A percentile compares a stretch with the other conserved stretches of the same genome.
phyloP scores from a whole-genome alignment of 64 coral and sea anemone genomes.

The Orbicella faveolata region DNA sequence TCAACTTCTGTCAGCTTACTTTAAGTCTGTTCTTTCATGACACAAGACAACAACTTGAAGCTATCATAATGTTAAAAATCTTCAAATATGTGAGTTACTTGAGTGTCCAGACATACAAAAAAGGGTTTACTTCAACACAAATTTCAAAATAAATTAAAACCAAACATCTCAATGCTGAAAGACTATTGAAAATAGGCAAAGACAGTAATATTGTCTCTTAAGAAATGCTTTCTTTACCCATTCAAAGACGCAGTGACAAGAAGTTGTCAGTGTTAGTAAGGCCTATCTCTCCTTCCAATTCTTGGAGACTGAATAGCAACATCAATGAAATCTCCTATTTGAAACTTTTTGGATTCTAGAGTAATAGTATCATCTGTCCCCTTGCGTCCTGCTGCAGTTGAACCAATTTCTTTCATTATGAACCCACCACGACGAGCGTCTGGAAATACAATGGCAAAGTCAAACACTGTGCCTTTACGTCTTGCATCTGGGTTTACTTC shows the following conservation, averaged over 20 bases:
- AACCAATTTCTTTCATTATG: constrained; percentile 94
- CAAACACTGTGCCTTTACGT: constrained; percentile 86
- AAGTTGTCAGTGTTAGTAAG: constrained; percentile 23
- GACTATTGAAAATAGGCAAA: too few relatives aligned
- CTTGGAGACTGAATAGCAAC: constrained; percentile 91
- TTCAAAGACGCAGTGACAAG: background rate
- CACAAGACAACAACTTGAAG: too few relatives aligned
- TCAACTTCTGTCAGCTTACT: too few relatives aligned
- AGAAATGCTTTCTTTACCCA: background rate
- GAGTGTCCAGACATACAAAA: too few relatives aligned
- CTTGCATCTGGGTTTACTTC: constrained; percentile 98
- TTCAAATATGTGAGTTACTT: too few relatives aligned
- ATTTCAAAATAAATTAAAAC: too few relatives aligned
- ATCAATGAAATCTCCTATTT: constrained; percentile 99
- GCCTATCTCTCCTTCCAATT: constrained; percentile 62
- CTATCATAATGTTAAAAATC: too few relatives aligned
- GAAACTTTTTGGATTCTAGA: constrained; percentile 97
- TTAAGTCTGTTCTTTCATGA: too few relatives aligned
- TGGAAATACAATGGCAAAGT: constrained; percentile 96
- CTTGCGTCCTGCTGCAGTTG: constrained; percentile 81
- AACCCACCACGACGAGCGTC: constrained; percentile 86
- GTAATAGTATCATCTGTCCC: constrained; percentile 75
- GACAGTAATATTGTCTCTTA: background rate
- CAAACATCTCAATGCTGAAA: too few relatives aligned
- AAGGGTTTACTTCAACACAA: too few relatives aligned